Base-by-base conservation (phyloP, 2,113 vertebrate genomes). In the Oriolus oriolus region DNA sequence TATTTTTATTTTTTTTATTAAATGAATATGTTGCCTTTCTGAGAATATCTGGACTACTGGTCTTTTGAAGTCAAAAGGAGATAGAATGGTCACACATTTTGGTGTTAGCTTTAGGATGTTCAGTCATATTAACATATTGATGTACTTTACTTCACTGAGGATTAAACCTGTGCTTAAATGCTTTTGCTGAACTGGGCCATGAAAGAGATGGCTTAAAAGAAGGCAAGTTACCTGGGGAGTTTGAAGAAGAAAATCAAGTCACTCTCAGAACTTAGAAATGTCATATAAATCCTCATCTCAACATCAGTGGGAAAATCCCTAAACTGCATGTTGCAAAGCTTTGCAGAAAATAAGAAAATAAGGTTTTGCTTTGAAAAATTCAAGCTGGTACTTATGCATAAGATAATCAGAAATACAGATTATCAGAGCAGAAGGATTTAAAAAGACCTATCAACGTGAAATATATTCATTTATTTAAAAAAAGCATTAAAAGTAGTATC, bases 341-440 rank as follows among this genome's bases (percentile, higher is more conserved):
- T 79, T 89, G 65, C 52, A 82, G 65, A 82, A 97, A 95, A 82
- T 78, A 84, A 68, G 60, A 68, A 92, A 94, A 91, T 50, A 21
- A 76, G 4, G 23, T 69, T 93, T 94, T 24, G 4, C 81, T 96
- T 96, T 96, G 89, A 96, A 96, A 95, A 93, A 71, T 53, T 89
- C 84, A 88, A 37, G 30, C 57, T 83, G 27, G 23, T 85, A 41
- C 59, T 95, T 95, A 68, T 53, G 45, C 33, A 42, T 76, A 83
- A 76, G 9, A 94, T 90, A 91, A 94, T 89, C 57, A 79, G 74
- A 91, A 94, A 89, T 74, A 91, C 14, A 90, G 42, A 73, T 95
- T 90, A 93, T 83, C 61, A 42, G 61, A 83, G 35, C 17, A 49
- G 81, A 84, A 82, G 66, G 57, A 91, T 93, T 96, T 87, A 69